Percentiles rank a stretch among this genome's conserved stretches.
Conservation (phyloP, 2,888 invertebrate genomes). For the Dasypolia templi region DNA sequence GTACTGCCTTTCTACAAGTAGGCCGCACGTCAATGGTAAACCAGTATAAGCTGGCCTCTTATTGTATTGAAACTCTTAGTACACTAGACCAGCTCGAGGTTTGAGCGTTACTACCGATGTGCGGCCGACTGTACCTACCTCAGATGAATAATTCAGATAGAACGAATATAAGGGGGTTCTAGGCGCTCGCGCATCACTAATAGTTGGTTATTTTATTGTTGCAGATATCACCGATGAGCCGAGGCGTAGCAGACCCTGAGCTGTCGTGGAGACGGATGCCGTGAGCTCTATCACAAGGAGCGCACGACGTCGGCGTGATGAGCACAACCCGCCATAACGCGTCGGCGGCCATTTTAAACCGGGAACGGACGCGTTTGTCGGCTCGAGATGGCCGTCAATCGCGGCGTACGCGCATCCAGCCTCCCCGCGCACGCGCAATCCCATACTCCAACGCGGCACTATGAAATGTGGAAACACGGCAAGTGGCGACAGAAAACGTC, state of each 20-base stretch:
- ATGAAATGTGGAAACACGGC: conserved; percentile 95
- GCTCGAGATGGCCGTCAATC: conserved; percentile 88
- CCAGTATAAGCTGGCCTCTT: background rate
- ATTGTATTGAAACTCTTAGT: background rate
- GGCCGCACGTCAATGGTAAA: background rate
- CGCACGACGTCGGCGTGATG: conserved; percentile 89
- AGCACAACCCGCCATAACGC: conserved; percentile 89
- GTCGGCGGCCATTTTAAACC: conserved; percentile 90
- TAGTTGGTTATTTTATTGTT: conserved; percentile 70
- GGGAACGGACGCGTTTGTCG: conserved; percentile 87
- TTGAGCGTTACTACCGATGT: background rate
- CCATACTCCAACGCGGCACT: conserved; percentile 82
- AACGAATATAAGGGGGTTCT: background rate
- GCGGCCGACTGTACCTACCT: background rate
- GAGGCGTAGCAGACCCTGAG: conserved; percentile 67
- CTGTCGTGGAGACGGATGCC: conserved; percentile 82
- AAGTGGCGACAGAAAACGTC: conserved; percentile 93
- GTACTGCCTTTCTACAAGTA: background rate
- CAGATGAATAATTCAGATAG: too few relatives aligned
- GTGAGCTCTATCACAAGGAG: conserved; percentile 85
- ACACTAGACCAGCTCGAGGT: background rate
- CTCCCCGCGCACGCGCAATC: conserved; percentile 82
- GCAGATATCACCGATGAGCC: conserved; percentile 84
- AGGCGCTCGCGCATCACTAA: conserved; percentile 1
- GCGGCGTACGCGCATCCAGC: conserved; percentile 79